Base-by-base conservation (phyloP, 37 sponge, comb jelly and placozoan species). In the Geodia barretti region DNA sequence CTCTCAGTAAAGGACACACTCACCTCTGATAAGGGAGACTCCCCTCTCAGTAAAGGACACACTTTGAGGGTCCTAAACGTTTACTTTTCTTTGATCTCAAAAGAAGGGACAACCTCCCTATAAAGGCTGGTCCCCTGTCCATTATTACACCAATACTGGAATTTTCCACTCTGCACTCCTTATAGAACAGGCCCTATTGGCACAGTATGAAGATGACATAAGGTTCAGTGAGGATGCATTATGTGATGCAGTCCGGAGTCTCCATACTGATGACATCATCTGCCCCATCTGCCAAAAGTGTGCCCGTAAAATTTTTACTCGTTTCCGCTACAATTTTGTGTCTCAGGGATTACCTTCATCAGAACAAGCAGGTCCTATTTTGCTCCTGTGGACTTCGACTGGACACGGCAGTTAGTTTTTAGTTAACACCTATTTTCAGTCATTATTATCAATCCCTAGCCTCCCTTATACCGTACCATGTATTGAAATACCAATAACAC, bases 251-350 rank as follows among this genome's bases (percentile, higher is more conserved):
- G 78, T 89, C 33, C 83, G 83, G 20, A 64, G 67, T 36, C 64
- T 88, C 9, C 17, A 74, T 33, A 76, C 84, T 64, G 84, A 79
- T 75, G 30, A 31, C 21, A 76, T 93, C 30, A 72, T 89, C 24
- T 93, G 94, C 38, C 94, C 94, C 0, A 59, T 93, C 25, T 93
- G 94, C 74, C 84, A 87, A 59, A 86, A 86, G 91, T 93, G 60
- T 68, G 89, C 21, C 21, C 1, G 41, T 26, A 47, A n/a, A 60
- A 14, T 76, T n/a, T n/a, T n/a, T n/a, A n/a, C n/a, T n/a, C n/a
- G n/a, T n/a, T n/a, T n/a, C n/a, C n/a, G n/a, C n/a, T n/a, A 60
- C 21, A n/a, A 4, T 31, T 34, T 39, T 75, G 21, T 84, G 26
- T 62, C n/a, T 11, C 37, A 84, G 87, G 59, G 47, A 80, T 80